Percentiles rank a stretch among this genome's conserved stretches.
These are phyloP conservation scores for Heliocidaris tuberculata DNA, from an alignment of 35 echinoderm and acorn worm species.

Conservation along the genomic window DNA sequence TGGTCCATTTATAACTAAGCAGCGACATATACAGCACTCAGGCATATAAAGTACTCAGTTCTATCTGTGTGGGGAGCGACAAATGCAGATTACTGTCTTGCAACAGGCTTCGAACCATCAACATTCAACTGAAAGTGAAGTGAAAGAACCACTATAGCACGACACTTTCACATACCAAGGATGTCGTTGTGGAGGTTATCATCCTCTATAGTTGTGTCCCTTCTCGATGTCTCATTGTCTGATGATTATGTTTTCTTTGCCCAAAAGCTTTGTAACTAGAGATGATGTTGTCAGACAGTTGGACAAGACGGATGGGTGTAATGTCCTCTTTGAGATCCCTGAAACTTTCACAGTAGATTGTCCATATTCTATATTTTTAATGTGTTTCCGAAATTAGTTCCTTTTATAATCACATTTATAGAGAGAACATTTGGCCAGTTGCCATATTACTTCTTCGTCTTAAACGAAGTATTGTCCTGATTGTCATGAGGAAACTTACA, in stretches of 20 bases:
- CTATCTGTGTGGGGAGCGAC: too few species aligned
- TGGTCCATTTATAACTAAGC: too few species aligned
- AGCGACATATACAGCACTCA: too few species aligned
- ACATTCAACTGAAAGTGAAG: too few species aligned
- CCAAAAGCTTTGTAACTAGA: background rate
- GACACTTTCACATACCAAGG: background rate
- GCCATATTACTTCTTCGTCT: background rate
- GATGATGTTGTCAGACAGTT: background rate
- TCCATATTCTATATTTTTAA: too few species aligned
- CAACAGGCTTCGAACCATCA: too few species aligned
- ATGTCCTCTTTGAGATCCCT: background rate
- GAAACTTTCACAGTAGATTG: background rate
- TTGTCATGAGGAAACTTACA: too few species aligned
- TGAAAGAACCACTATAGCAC: background rate
- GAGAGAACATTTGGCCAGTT: background rate
- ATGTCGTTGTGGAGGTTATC: background rate
- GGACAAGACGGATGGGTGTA: background rate
- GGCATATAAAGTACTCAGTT: too few species aligned
- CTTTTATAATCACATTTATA: background rate
- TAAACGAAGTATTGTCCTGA: too few species aligned
- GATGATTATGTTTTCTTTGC: slow-evolving; percentile 2
- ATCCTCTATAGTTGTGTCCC: background rate
- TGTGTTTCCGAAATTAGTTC: background rate
- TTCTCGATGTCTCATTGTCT: background rate
- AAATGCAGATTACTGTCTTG: too few species aligned